These are phyloP conservation scores for Ennomos fuscantarius DNA, from an alignment of 2,888 invertebrate species.

Conservation along the genomic window DNA sequence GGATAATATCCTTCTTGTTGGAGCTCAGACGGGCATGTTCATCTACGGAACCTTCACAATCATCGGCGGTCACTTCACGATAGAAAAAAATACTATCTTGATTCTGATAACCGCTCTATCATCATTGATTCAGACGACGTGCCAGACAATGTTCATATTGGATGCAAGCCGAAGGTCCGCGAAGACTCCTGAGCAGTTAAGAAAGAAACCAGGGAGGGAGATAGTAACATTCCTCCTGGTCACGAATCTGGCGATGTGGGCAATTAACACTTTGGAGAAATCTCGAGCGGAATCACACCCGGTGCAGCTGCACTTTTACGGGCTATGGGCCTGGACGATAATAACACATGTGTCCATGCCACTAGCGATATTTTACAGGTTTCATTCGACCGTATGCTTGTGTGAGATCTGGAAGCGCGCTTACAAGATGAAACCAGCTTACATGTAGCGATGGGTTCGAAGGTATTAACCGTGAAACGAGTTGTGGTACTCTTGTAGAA, in stretches of 20 bases:
- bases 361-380: slow-evolving; percentile 95
- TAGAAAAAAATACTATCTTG: slow-evolving; percentile 91
- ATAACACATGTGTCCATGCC: slow-evolving; percentile 98
- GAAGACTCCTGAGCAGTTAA: slow-evolving; percentile 91
- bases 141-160: slow-evolving; percentile 95
- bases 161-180: slow-evolving; percentile 95
- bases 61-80: slow-evolving; percentile 95
- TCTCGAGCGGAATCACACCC: slow-evolving; percentile 96
- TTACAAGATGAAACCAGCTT: slow-evolving; percentile 95
- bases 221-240: slow-evolving; percentile 96
- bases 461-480: slow-evolving; percentile 64
- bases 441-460: slow-evolving; percentile 88
- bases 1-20: slow-evolving; percentile 95
- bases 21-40: slow-evolving; percentile 97
- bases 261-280: slow-evolving; percentile 96
- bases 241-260: slow-evolving; percentile 97
- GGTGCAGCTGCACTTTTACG: slow-evolving; percentile 96
- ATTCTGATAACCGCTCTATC: slow-evolving; percentile 94
- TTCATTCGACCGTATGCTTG: slow-evolving; percentile 97
- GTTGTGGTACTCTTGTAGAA: slow-evolving; percentile 63
- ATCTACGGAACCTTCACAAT: slow-evolving; percentile 97
- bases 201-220: slow-evolving; percentile 96
- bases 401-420: slow-evolving; percentile 99
- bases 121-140: slow-evolving; percentile 94
- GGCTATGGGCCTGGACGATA: slow-evolving; percentile 97